phyloP scores from a whole-genome alignment of 2,888 invertebrate genomes.

The Dynastes tityus region DNA sequence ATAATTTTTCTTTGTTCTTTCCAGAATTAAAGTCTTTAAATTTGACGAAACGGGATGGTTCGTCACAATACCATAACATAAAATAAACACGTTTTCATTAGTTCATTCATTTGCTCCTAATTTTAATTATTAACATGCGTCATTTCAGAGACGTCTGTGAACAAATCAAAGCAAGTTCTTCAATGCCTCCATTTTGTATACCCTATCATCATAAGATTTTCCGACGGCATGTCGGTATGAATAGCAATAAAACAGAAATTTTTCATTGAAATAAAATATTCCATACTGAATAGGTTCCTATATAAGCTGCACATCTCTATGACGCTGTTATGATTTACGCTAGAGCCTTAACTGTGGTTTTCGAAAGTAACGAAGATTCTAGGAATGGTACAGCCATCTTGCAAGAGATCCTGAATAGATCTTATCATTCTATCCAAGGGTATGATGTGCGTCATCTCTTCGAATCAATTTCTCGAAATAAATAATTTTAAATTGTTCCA shows the following conservation, averaged over 20 bases:
- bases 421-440: conserved; percentile 85
- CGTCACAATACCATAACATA: too few species aligned
- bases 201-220: conserved; percentile 85
- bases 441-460: conserved; percentile 77
- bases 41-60: too few species aligned
- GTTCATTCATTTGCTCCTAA: too few species aligned
- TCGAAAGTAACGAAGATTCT: conserved; percentile 79
- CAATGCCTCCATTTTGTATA: conserved; percentile 83
- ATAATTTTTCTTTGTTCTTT: too few species aligned
- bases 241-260: too few species aligned
- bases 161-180: conserved; percentile 80
- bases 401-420: conserved; percentile 82
- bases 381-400: conserved; percentile 85
- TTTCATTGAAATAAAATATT: too few species aligned
- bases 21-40: too few species aligned
- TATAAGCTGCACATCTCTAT: conserved; percentile 88
- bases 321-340: conserved; percentile 93
- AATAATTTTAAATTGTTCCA: conserved; percentile 30
- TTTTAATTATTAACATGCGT: conserved; percentile 14
- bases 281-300: conserved; percentile 76
- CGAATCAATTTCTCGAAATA: background rate
- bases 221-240: conserved; percentile 79
- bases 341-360: conserved; percentile 82
- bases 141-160: conserved; percentile 78
- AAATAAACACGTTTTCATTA: too few species aligned